A percentile compares a stretch with the other conserved stretches of the same genome.
phyloP scores from a whole-genome alignment of 2,113 vertebrate species.

The Regulus satrapa region DNA sequence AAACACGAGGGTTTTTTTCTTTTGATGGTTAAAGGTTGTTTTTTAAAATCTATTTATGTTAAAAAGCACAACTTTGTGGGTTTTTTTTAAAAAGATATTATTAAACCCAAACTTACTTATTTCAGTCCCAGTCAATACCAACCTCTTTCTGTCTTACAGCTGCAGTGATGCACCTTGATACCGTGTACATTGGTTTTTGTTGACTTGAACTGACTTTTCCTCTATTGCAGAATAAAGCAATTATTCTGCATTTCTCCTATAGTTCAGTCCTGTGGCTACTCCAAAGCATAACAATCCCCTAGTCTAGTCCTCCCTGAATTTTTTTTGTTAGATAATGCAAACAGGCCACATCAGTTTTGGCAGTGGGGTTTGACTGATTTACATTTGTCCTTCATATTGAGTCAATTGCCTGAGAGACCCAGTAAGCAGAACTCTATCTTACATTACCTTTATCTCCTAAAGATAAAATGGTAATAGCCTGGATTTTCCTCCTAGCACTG shows the following conservation, averaged over 20 bases:
- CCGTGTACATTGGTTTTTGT: background rate
- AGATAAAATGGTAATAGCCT: background rate
- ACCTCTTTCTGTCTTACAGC: background rate
- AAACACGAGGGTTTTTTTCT: background rate
- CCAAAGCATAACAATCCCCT: background rate
- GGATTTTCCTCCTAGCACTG: background rate
- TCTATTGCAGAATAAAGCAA: background rate
- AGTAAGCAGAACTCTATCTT: background rate
- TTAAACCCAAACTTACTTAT: background rate
- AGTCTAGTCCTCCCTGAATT: background rate
- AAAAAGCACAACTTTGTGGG: background rate
- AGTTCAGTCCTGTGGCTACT: background rate
- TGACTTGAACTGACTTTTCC: background rate
- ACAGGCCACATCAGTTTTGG: background rate
- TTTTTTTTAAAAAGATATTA: background rate
- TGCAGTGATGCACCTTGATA: background rate
- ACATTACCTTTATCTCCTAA: background rate
- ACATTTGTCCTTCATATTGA: background rate
- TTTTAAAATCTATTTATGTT: background rate
- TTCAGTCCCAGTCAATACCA: background rate
- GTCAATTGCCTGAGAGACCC: background rate
- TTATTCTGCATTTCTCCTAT: background rate
- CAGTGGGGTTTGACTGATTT: background rate
- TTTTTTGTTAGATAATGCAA: background rate
- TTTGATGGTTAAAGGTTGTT: background rate